These are phyloP conservation scores for Lasiurus borealis DNA, from an alignment of 2,113 vertebrate genomes.

Conservation along the genomic window DNA sequence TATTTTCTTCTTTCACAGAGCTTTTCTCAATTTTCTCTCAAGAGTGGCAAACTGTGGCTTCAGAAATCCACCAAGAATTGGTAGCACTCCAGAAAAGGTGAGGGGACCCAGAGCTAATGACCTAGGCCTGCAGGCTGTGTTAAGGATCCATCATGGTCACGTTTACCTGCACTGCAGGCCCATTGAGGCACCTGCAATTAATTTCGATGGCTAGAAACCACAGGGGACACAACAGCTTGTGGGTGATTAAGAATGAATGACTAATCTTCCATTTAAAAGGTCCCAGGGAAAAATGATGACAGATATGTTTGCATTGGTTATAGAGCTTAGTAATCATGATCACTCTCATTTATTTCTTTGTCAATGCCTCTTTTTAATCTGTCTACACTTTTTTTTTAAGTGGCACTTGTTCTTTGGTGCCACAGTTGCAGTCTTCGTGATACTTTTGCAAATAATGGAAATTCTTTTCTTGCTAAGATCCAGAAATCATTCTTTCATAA, in stretches of 20 bases:
- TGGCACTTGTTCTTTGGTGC: not conserved
- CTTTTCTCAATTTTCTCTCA: conserved; percentile 34
- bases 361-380: conserved; percentile 15
- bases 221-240: not conserved
- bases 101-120: not conserved
- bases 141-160: not conserved
- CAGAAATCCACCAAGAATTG: conserved; percentile 34
- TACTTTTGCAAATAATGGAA: conserved; percentile 2
- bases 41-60: conserved; percentile 1
- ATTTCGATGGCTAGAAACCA: conserved; percentile 44
- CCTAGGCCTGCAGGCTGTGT: not conserved
- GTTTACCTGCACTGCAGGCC: not conserved
- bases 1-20: not conserved
- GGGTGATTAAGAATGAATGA: conserved; percentile 59
- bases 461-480: conserved; percentile 45
- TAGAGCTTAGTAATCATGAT: not conserved
- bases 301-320: conserved; percentile 36
- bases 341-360: conserved; percentile 43
- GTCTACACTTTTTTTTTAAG: conserved; percentile 22
- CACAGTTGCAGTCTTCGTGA: not conserved
- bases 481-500: conserved; percentile 2
- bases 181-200: not conserved
- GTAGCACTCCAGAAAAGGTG: not conserved
- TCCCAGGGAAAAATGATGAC: conserved; percentile 12
- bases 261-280: conserved; percentile 60